Evolutionary conservation across 2,797 vertebrate genomes (phyloP).

Genomic region (Craterocephalus amniculus): DNA sequence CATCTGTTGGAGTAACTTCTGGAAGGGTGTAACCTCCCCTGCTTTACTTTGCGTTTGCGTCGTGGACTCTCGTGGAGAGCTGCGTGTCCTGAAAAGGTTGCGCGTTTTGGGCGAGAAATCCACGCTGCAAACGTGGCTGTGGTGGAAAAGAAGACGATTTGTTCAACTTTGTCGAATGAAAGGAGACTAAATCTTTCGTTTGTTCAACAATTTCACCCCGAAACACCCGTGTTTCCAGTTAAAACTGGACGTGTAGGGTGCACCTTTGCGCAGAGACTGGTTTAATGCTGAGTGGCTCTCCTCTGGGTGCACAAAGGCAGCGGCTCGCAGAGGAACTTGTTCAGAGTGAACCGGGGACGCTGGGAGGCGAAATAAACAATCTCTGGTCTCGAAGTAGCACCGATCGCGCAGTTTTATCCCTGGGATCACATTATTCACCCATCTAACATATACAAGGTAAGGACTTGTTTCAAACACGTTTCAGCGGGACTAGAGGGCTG

Average conservation of each 20-base stretch:
- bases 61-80: constrained; percentile 61
- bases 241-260: constrained; percentile 67
- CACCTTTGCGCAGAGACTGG: constrained; percentile 87
- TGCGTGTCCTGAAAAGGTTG: constrained; percentile 59
- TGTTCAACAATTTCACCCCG: constrained; percentile 1
- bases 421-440: constrained; percentile 33
- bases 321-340: constrained; percentile 84
- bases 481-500: constrained; percentile 37
- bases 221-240: constrained; percentile 39
- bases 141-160: constrained; percentile 2
- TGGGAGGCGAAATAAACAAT: constrained; percentile 79
- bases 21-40: constrained; percentile 25
- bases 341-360: constrained; percentile 76
- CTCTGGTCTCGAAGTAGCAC: constrained; percentile 67
- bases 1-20: constrained; percentile 20
- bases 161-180: constrained; percentile 33
- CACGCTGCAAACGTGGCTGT: constrained; percentile 22
- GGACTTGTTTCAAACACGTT: constrained; percentile 56
- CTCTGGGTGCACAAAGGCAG: constrained; percentile 87
- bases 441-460: constrained; percentile 72
- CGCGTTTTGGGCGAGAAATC: constrained; percentile 68
- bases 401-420: constrained; percentile 46
- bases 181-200: background rate
- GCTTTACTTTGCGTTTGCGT: constrained; percentile 49
- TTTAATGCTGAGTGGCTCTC: constrained; percentile 78